Evolutionary conservation across 2,888 invertebrate genomes (phyloP).

Genomic region (Thysanoteuthis rhombus): DNA sequence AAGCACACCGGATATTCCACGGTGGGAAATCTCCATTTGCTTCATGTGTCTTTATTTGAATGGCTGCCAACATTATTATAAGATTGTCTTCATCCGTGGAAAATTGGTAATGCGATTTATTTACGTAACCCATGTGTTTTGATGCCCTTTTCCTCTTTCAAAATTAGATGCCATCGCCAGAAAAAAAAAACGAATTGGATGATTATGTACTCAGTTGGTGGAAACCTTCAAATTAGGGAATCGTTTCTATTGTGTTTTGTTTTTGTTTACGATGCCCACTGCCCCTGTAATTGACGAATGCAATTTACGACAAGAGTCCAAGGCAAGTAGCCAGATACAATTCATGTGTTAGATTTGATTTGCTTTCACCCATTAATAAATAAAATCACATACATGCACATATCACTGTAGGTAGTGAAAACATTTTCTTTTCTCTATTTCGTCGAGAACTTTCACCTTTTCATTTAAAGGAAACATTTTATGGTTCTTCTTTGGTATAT

Average conservation of each 20-base stretch:
- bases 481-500: no score
- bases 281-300: neutral
- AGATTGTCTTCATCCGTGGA: neutral
- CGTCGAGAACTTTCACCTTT: no score
- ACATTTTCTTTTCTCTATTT: no score
- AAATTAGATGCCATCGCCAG: neutral
- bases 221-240: neutral
- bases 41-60: no score
- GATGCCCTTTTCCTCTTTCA: neutral
- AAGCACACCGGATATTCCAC: neutral
- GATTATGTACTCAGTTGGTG: neutral
- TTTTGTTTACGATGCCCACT: neutral
- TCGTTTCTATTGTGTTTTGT: neutral
- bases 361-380: no score
- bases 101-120: neutral
- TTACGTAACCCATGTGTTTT: neutral
- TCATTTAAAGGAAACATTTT: no score
- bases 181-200: neutral
- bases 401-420: no score
- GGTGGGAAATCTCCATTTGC: no score
- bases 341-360: neutral
- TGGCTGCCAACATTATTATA: neutral
- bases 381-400: no score
- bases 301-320: neutral
- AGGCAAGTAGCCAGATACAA: neutral